Conservation (phyloP, 2,113 vertebrate genomes). For the Tachysurus fulvidraco region DNA sequence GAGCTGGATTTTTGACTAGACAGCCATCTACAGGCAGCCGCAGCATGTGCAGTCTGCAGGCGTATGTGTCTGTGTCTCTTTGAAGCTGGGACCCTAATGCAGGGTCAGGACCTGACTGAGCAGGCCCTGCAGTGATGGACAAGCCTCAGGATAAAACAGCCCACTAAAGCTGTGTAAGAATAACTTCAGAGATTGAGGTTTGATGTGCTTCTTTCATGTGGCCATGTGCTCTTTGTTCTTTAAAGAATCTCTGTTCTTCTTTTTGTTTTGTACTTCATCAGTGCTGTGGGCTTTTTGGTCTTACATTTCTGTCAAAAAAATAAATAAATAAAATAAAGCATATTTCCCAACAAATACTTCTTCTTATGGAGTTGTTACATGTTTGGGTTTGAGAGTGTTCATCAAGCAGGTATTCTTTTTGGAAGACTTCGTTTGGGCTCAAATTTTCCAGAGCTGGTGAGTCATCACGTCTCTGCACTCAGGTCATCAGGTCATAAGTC, state of each 20-base stretch:
- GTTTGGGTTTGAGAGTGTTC: background rate
- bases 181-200: slow-evolving; percentile 50
- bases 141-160: slow-evolving; percentile 54
- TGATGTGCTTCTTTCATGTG: slow-evolving; percentile 58
- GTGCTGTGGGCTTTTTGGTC: slow-evolving; percentile 12
- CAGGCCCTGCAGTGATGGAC: slow-evolving; percentile 54
- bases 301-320: slow-evolving; percentile 22
- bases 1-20: slow-evolving; percentile 64
- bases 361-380: too few species aligned
- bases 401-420: background rate
- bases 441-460: background rate
- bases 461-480: background rate
- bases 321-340: background rate
- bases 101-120: slow-evolving; percentile 52
- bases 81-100: slow-evolving; percentile 59
- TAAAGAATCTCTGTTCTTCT: slow-evolving; percentile 44
- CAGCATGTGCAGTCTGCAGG: slow-evolving; percentile 35
- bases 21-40: slow-evolving; percentile 75
- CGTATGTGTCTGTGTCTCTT: slow-evolving; percentile 38
- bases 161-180: slow-evolving; percentile 51
- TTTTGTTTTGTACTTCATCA: slow-evolving; percentile 32
- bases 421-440: background rate
- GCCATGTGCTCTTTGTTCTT: slow-evolving; percentile 51
- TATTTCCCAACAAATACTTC: slow-evolving; percentile 4
- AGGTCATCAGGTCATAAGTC: slow-evolving; percentile 42